phyloP scores from a whole-genome alignment of 2,888 invertebrate species.

The Chrysolina haemoptera region DNA sequence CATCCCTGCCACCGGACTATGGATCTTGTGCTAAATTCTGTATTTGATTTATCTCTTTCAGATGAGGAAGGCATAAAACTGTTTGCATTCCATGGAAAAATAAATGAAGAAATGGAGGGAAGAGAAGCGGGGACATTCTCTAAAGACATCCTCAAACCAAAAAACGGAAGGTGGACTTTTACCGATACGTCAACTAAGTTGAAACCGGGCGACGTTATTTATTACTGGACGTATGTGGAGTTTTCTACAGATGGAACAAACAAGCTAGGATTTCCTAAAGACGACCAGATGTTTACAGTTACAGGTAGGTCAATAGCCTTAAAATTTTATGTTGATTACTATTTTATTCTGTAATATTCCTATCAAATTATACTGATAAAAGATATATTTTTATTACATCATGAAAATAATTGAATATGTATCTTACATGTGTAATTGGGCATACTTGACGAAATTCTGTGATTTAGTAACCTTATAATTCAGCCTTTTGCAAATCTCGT shows the following conservation, averaged over 20 bases:
- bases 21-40: background rate
- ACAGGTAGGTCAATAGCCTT: constrained; percentile 33
- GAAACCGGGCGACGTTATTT: constrained; percentile 78
- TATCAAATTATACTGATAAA: no score
- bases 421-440: no score
- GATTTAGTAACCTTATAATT: no score
- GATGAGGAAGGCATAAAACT: constrained; percentile 75
- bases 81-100: constrained; percentile 83
- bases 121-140: constrained; percentile 79
- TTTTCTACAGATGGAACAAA: constrained; percentile 72
- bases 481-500: no score
- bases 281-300: constrained; percentile 73
- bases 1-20: no score
- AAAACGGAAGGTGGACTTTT: constrained; percentile 79
- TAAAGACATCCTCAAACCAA: constrained; percentile 75
- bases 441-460: no score
- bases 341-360: no score
- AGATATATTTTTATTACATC: no score
- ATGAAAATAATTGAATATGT: no score
- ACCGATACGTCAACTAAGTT: constrained; percentile 71
- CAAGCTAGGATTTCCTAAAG: constrained; percentile 77
- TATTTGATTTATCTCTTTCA: constrained; percentile 27
- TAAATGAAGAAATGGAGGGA: constrained; percentile 81
- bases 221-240: constrained; percentile 85
- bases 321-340: background rate